These are phyloP conservation scores for Dunckerocampus dactyliophorus DNA, from an alignment of 2,113 vertebrate genomes.

Conservation along the genomic window DNA sequence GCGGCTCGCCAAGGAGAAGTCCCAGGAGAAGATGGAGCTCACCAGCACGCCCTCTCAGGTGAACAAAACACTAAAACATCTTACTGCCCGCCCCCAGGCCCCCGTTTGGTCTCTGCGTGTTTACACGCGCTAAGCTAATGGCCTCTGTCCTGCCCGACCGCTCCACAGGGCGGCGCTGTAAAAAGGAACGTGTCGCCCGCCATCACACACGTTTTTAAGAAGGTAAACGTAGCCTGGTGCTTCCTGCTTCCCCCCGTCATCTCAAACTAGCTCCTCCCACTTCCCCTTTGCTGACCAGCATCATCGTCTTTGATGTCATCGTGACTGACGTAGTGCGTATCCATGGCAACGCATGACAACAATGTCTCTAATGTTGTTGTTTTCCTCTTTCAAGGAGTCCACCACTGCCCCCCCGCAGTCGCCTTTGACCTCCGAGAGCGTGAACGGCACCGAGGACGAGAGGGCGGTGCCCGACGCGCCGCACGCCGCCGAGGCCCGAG, in stretches of 20 bases:
- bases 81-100: background rate
- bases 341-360: background rate
- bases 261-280: background rate
- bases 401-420: constrained; percentile 86
- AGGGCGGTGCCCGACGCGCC: constrained; percentile 75
- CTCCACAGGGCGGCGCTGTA: constrained; percentile 48
- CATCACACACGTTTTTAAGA: constrained; percentile 54
- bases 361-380: background rate
- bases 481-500: constrained; percentile 80
- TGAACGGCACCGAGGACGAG: constrained; percentile 93
- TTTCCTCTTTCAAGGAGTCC: constrained; percentile 77
- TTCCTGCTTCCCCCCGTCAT: background rate
- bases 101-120: background rate
- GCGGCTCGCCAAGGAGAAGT: constrained; percentile 92
- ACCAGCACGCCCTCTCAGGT: constrained; percentile 95
- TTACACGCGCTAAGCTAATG: background rate
- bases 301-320: background rate
- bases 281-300: background rate
- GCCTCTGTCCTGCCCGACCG: constrained; percentile 15
- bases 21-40: constrained; percentile 96
- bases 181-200: constrained; percentile 55
- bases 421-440: constrained; percentile 86
- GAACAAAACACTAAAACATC: background rate
- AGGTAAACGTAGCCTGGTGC: constrained; percentile 47
- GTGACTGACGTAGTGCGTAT: too few species aligned